Evolutionary conservation across 1,140 invertebrate genomes (phyloP).

Genomic region (Saccostrea echinata): DNA sequence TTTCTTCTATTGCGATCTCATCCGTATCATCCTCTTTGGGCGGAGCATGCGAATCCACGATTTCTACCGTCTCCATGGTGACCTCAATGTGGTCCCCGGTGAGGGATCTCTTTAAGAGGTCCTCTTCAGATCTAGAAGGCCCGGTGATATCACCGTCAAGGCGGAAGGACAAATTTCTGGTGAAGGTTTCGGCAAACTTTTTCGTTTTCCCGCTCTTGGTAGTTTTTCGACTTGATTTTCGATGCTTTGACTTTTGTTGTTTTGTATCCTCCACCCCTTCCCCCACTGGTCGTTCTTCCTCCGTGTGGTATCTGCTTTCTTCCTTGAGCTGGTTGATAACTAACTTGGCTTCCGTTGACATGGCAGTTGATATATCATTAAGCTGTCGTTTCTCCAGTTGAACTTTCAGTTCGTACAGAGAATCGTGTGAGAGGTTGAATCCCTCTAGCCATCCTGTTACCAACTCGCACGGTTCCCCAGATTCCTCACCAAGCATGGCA

Average conservation of each 20-base stretch:
- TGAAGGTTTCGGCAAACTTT: conserved; percentile 40
- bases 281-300: no score
- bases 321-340: conserved; percentile 57
- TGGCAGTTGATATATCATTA: conserved; percentile 52
- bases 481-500: not conserved
- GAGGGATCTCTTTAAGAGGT: conserved; percentile 44
- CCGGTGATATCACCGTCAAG: conserved; percentile 62
- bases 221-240: not conserved
- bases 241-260: not conserved
- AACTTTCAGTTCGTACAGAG: conserved; percentile 48
- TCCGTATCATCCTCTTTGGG: conserved; percentile 42
- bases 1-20: conserved; percentile 64
- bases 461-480: not conserved
- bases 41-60: conserved; percentile 54
- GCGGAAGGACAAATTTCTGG: conserved; percentile 13
- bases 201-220: conserved; percentile 13
- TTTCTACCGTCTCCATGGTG: conserved; percentile 65
- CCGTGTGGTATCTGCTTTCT: conserved; percentile 1
- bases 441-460: conserved; percentile 46
- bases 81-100: conserved; percentile 59
- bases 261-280: not conserved
- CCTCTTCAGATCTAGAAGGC: conserved; percentile 38
- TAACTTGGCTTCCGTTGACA: conserved; percentile 57
- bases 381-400: conserved; percentile 45
- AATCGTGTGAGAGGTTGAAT: conserved; percentile 53